Evolutionary conservation across 2,797 vertebrate genomes (phyloP), one percentile per base, ranked within the genome.

Genomic region (Prunella strophiata): DNA sequence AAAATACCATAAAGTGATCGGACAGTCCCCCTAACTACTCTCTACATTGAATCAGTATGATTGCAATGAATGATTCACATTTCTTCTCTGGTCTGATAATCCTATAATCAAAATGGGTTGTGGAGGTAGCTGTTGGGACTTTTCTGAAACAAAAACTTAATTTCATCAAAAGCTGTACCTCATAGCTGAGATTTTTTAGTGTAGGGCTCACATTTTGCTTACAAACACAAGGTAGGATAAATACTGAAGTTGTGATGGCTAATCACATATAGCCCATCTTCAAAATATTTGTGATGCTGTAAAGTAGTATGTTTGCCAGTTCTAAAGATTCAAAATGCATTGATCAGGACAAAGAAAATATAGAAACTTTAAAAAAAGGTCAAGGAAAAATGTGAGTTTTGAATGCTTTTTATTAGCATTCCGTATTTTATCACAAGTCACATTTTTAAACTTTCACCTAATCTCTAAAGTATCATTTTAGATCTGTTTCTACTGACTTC

Each of bases 11-110:
- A 25, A 75, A 88, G 30, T 72, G 8, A 19, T 84, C 11, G 40
- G 63, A 27, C n/a, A 54, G 8, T 62, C 51, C 54, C 61, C n/a
- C 62, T 68, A 84, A 65, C 36, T 81, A 52, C 20, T 26, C n/a
- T 58, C 30, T 83, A 36, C 17, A 51, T 36, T 36, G 52, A 91
- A 78, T 68, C 45, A 75, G 87, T 72, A 45, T 45, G n/a, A 84
- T 71, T 58, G 38, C 34, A 65, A 78, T 84, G 54, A 92, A 91
- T 84, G 92, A 92, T 74, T 88, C 62, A 68, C 62, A 72, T 67
- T 91, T 75, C 21, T 67, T 11, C 47, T 68, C 30, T 1, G 1
- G 42, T 75, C 34, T 68, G 34, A 78, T 87, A 85, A 81, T 45
- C 13, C 61, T 75, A 54, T 32, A 29, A 72, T 78, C 58, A 47